Base-by-base conservation (phyloP, 2,797 vertebrate species). In the Rhynchonycteris naso region DNA sequence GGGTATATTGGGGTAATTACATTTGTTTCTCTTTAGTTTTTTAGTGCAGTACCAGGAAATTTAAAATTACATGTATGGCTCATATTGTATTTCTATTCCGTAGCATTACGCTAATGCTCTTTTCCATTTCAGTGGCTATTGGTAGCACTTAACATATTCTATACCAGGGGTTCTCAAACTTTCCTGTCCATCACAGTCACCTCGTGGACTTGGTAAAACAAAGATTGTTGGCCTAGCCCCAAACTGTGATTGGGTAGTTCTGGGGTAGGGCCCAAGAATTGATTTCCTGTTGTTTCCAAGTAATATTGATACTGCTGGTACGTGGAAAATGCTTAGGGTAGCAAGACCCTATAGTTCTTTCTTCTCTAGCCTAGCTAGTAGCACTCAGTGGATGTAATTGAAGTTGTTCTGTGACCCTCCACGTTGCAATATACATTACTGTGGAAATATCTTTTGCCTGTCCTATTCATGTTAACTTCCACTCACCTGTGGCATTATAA, bases 161-260 rank as follows among this genome's bases (percentile, higher is more conserved):
- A 11, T 72, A 8, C 12, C 8, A 75, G 52, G 58, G n/a, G 0
- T n/a, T 33, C 52, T 92, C 66, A 65, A 19, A 59, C 21, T 84
- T 61, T 5, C 30, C 63, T 78, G 12, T 56, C 24, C 4, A 9
- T 79, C n/a, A 50, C 5, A 43, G 30, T 33, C n/a, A 33, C 24
- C 7, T 54, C 9, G 5, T 18, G 4, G 30, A 24, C 22, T 30
- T 58, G 3, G 4, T 50, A 47, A 33, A 79, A 28, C n/a, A 81
- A 47, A 71, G n/a, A 56, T 13, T n/a, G 2, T 9, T 82, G 10
- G n/a, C 14, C n/a, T 69, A 3, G 15, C 0, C 2, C 4, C 13
- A 56, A 28, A 22, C 10, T 35, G 22, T 50, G n/a, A n/a, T 18
- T 52, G 13, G 65, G 28, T 11, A 61, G 26, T 54, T 79, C 47